Base-by-base conservation (phyloP, 2,113 vertebrate genomes). In the Taxidea taxus region DNA sequence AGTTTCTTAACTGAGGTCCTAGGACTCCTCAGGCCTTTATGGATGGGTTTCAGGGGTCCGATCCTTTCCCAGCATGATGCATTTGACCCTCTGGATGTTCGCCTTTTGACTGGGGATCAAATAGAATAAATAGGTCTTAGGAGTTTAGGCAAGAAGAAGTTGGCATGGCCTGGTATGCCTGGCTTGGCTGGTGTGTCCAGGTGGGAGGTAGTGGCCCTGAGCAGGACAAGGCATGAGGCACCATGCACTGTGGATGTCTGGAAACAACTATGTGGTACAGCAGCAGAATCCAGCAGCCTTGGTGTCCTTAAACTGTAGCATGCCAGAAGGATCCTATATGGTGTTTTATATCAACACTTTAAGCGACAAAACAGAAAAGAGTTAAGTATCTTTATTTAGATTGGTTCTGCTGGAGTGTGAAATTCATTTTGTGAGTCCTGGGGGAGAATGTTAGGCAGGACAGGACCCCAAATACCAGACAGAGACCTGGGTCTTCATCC, bases 181-280 rank as follows among this genome's bases (percentile, higher is more conserved):
- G 72, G 13, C 14, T 29, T 44, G 25, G 72, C 7, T 44, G 72
- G 39, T n/a, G 44, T 4, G 31, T 27, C 25, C 72, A 16, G n/a
- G 42, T n/a, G 34, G 49, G 42, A 42, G 44, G 47, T 37, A 27
- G 51, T n/a, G 4, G 62, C 14, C 15, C 84, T 44, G 64, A 87
- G 54, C 18, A 25, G 31, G 42, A n/a, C 7, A 21, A 60, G n/a
- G 11, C 31, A 62, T 34, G 29, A 62, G 74, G 56, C 13, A 10
- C 1, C 4, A 1, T 15, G 27, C 21, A 16, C 27, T 56, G 23
- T 31, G 54, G 31, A 18, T 70, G 74, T 72, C 47, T 20, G 14
- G 7, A 7, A 64, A 21, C 29, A 21, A 3, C 29, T 39, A n/a
- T 10, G 2, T 20, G 1, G 4, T 5, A 10, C 37, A 23, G 12